phyloP scores from a whole-genome alignment of 2,888 invertebrate species.

The Mechanitis mazaeus region DNA sequence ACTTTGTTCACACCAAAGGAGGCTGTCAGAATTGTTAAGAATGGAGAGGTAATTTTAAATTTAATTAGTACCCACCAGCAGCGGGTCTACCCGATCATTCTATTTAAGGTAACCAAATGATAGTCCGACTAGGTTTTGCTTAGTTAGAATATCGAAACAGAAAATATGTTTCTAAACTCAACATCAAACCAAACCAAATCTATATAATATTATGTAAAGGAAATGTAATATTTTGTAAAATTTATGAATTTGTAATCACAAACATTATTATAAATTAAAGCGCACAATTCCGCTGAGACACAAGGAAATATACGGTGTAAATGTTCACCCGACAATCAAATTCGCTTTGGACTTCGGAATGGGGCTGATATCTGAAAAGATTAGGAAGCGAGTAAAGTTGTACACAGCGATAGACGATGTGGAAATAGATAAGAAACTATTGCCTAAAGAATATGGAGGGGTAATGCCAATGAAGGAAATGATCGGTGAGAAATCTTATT shows the following conservation, averaged over 20 bases:
- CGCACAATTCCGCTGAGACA: slow-evolving; percentile 86
- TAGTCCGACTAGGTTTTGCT: too few relatives aligned
- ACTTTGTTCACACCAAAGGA: slow-evolving; percentile 87
- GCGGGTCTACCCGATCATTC: too few relatives aligned
- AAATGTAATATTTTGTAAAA: not conserved
- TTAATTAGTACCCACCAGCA: not conserved
- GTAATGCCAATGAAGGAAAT: slow-evolving; percentile 88
- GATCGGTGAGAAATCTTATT: slow-evolving; percentile 78
- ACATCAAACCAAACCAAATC: too few relatives aligned
- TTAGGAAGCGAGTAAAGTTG: slow-evolving; percentile 81
- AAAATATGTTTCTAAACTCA: too few relatives aligned
- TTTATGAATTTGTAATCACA: not conserved
- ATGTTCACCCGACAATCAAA: slow-evolving; percentile 84
- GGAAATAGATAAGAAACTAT: slow-evolving; percentile 77
- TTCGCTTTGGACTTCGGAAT: slow-evolving; percentile 87
- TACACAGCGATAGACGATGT: slow-evolving; percentile 80
- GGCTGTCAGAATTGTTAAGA: slow-evolving; percentile 86
- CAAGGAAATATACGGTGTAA: slow-evolving; percentile 86
- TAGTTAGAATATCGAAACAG: too few relatives aligned
- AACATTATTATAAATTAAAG: slow-evolving; percentile 53
- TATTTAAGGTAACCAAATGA: not conserved
- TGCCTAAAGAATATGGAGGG: slow-evolving; percentile 90
- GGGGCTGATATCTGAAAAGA: slow-evolving; percentile 85
- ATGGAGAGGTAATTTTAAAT: slow-evolving; percentile 80
- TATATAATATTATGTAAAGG: too few relatives aligned